Evolutionary conservation across 2,797 vertebrate genomes (phyloP).

Genomic region (Geotrypetes seraphini): DNA sequence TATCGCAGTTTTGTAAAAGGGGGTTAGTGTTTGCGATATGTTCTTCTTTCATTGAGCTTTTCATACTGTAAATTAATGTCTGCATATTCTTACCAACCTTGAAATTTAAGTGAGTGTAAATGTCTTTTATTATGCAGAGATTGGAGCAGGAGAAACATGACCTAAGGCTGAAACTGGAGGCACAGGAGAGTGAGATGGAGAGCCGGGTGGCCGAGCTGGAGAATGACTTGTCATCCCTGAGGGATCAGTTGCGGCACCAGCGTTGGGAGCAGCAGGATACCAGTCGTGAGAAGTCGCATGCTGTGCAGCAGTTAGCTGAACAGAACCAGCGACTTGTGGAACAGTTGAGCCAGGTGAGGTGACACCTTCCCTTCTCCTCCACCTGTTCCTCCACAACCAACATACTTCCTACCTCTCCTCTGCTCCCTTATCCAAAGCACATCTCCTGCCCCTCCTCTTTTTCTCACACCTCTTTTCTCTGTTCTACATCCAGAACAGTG

Average conservation of each 20-base stretch:
- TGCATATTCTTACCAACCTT: not conserved
- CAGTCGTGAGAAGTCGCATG: slow-evolving; percentile 28
- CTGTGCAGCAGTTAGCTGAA: slow-evolving; percentile 34
- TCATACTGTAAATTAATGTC: not conserved
- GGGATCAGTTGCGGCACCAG: slow-evolving; percentile 34
- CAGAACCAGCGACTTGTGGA: slow-evolving; percentile 49
- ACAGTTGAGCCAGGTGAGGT: slow-evolving; percentile 39
- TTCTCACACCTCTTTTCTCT: no score
- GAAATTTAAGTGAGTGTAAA: not conserved
- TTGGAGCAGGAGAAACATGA: slow-evolving; percentile 43
- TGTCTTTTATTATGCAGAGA: slow-evolving; percentile 1
- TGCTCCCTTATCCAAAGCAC: no score
- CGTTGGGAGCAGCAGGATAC: slow-evolving; percentile 36
- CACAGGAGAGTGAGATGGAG: slow-evolving; percentile 29
- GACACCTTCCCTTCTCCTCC: not conserved
- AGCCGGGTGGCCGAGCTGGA: slow-evolving; percentile 32
- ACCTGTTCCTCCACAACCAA: not conserved
- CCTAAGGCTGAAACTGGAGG: slow-evolving; percentile 29
- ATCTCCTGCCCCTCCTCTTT: no score
- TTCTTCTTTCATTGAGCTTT: no score
- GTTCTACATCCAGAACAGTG: no score
- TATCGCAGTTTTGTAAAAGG: no score
- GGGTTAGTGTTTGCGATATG: no score
- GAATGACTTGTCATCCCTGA: slow-evolving; percentile 22
- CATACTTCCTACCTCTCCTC: no score